Conservation (phyloP, 2,113 vertebrate species). For the Coptodon rendalli region DNA sequence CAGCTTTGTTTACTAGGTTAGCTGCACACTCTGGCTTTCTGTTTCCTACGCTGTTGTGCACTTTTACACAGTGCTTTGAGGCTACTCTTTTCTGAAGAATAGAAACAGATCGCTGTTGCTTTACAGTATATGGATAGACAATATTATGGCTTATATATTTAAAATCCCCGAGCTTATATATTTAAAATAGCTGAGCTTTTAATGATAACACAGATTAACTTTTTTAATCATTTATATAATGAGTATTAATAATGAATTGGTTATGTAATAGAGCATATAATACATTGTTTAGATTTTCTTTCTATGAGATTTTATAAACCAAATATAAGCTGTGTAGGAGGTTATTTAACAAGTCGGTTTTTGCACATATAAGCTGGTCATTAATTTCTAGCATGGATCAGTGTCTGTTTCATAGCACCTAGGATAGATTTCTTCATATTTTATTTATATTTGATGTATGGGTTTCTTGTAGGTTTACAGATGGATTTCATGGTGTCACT, state of each 20-base stretch:
- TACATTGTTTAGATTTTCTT: background rate
- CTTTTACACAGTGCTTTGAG: background rate
- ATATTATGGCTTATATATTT: background rate
- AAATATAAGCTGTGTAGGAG: background rate
- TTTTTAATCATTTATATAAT: background rate
- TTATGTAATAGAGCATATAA: background rate
- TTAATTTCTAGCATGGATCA: background rate
- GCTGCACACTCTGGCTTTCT: background rate
- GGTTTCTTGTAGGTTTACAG: background rate
- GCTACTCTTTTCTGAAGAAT: background rate
- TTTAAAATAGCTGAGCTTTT: background rate
- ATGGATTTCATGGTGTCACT: rapidly evolving
- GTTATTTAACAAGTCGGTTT: rapidly evolving
- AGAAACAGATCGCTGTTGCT: background rate
- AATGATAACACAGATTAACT: rapidly evolving
- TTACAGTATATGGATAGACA: background rate
- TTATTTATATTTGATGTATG: background rate
- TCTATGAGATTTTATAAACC: background rate
- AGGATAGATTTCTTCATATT: background rate
- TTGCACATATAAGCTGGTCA: background rate
- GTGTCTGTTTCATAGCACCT: background rate
- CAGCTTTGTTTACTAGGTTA: background rate
- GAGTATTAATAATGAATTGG: rapidly evolving
- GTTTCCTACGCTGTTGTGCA: background rate
- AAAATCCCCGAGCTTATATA: background rate